phyloP scores from a whole-genome alignment of 2,797 vertebrate genomes.

The Sebastes minor region DNA sequence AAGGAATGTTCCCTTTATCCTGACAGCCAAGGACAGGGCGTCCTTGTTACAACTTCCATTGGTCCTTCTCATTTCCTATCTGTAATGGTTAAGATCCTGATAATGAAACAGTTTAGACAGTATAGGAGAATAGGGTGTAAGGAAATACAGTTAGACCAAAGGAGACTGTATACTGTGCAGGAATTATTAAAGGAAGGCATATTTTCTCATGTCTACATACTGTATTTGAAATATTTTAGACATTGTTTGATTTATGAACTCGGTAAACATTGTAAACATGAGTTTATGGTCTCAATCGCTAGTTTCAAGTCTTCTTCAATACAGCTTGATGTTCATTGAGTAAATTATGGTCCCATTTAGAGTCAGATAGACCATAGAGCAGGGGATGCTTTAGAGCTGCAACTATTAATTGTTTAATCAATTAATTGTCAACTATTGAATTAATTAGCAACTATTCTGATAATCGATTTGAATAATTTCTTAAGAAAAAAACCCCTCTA shows the following conservation, averaged over 20 bases:
- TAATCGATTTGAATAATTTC: too few relatives aligned
- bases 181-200: background rate
- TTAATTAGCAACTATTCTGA: too few relatives aligned
- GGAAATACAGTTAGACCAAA: background rate
- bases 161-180: too few relatives aligned
- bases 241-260: background rate
- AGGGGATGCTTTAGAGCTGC: too few relatives aligned
- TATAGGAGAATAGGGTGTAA: background rate
- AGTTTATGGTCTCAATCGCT: background rate
- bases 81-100: background rate
- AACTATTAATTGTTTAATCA: too few relatives aligned
- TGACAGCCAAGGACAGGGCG: conserved; percentile 30
- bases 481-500: too few relatives aligned
- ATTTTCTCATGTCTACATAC: background rate
- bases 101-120: background rate
- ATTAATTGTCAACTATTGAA: too few relatives aligned
- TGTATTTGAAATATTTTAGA: background rate
- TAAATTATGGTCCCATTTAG: background rate
- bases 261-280: background rate
- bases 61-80: background rate
- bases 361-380: too few relatives aligned
- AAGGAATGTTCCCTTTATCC: conserved; percentile 12
- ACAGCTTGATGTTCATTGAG: background rate
- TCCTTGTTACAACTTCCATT: conserved; percentile 31
- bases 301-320: background rate